Evolutionary conservation across 2,113 vertebrate genomes (phyloP).

Genomic region (Charadrius vociferus): DNA sequence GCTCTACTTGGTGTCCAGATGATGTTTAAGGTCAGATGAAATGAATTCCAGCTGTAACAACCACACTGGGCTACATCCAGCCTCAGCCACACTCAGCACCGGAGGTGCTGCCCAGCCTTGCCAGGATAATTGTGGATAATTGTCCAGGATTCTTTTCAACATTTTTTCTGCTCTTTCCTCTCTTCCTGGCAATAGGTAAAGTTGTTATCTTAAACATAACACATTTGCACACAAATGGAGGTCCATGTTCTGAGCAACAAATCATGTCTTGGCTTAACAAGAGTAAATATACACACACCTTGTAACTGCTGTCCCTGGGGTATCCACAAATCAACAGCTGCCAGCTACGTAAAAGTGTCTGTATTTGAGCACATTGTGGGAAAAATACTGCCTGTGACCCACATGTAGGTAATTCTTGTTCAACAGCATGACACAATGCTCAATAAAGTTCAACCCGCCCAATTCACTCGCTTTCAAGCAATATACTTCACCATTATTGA

Average conservation of each 20-base stretch:
- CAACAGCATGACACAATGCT: neutral
- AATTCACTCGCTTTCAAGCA: neutral
- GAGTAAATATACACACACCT: neutral
- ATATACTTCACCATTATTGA: neutral
- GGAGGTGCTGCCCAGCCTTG: neutral
- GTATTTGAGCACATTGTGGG: neutral
- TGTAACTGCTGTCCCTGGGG: neutral
- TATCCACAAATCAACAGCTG: slow-evolving; percentile 18
- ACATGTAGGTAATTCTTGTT: neutral
- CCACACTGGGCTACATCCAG: neutral
- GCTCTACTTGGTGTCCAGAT: neutral
- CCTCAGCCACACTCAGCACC: accelerated
- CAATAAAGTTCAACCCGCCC: neutral
- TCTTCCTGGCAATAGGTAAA: neutral
- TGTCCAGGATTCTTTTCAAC: neutral
- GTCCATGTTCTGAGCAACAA: neutral
- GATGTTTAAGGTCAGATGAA: neutral
- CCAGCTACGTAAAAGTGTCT: neutral
- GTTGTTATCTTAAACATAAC: neutral
- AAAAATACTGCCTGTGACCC: neutral
- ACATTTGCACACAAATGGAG: neutral
- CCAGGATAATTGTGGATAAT: neutral
- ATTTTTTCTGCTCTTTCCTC: neutral
- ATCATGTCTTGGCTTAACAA: neutral
- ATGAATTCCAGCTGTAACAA: neutral